Evolutionary conservation across 1,140 invertebrate species (phyloP), one percentile per base, ranked within the genome.

Genomic region (Drosophila santomea): DNA sequence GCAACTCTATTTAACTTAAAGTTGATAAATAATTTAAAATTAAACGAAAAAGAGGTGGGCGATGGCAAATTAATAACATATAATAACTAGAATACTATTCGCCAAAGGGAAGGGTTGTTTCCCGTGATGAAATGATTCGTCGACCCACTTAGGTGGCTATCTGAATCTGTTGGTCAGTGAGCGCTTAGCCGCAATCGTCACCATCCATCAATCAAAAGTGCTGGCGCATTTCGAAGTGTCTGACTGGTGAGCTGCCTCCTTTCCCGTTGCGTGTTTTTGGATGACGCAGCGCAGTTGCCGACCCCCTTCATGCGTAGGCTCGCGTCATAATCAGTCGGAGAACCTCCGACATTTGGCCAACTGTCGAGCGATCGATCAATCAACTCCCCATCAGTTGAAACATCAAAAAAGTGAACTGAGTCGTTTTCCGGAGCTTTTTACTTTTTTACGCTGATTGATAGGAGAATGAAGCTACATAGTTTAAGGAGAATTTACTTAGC

Each of bases 351-450:
- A 79, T 86, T 86, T 85, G 82, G 82, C 81, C 77, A 84, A 60
- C 60, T 64, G 80, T 50, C 74, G 58, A 71, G 43, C 84, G 80
- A 88, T 88, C 83, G 79, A 88, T 89, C 83, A 89, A 88, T 86
- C 82, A 89, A 63, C 47, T 79, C 88, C 89, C 84, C 84, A 88
- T 88, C 83, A 83, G 83, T 68, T 75, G 47, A 59, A 62, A 61
- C 77, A 47, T 52, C 60, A 52, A 66, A 43, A 58, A 23, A 59
- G 32, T 38, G 64, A 55, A 43, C 50, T 55, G 11, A 32, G 52
- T 36, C 28, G 20, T 43, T 41, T 51, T 44, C 20, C 2, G 11
- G 4, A 47, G 38, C 64, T 28, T 35, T 45, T 32, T 45, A 64
- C 56, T 64, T 39, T 74, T 55, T 48, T 39, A 28, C 15, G 43